Evolutionary conservation across 2,888 invertebrate species (phyloP).

Genomic region (Poecilus cupreus): DNA sequence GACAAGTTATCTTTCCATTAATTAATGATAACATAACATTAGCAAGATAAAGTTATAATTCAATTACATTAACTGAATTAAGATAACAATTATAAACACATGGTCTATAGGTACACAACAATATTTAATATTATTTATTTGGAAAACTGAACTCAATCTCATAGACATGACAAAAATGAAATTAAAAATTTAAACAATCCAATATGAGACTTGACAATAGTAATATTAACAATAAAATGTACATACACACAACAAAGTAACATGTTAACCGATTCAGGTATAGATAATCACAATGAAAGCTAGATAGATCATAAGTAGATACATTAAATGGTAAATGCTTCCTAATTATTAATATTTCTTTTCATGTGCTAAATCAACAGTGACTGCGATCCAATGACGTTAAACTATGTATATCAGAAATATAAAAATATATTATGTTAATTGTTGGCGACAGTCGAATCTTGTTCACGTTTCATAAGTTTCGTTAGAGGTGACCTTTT

Average conservation of each 20-base stretch:
- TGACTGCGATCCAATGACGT: conserved; percentile 38
- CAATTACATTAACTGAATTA: conserved; percentile 2
- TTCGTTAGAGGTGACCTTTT: conserved; percentile 44
- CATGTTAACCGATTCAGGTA: conserved; percentile 33
- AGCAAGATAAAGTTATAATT: conserved; percentile 8
- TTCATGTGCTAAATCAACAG: conserved; percentile 36
- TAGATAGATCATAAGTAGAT: conserved; percentile 29
- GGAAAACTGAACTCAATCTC: background rate
- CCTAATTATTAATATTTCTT: conserved; percentile 10
- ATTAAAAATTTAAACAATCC: conserved; percentile 3
- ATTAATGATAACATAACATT: conserved; percentile 27
- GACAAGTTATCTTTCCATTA: conserved; percentile 14
- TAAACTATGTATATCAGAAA: conserved; percentile 46
- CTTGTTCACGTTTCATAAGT: conserved; percentile 50
- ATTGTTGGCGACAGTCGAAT: conserved; percentile 47
- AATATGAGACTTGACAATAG: background rate
- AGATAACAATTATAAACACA: conserved; percentile 24
- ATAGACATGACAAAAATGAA: conserved; percentile 3
- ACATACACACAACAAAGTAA: conserved; percentile 39
- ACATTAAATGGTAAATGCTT: conserved; percentile 44
- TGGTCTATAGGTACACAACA: conserved; percentile 23
- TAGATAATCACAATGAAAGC: conserved; percentile 42
- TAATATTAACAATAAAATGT: conserved; percentile 33
- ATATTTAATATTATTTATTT: conserved; percentile 3
- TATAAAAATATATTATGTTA: conserved; percentile 51